These are phyloP conservation scores for Trissolcus basalis DNA, from an alignment of 1,140 invertebrate species.

Conservation along the genomic window DNA sequence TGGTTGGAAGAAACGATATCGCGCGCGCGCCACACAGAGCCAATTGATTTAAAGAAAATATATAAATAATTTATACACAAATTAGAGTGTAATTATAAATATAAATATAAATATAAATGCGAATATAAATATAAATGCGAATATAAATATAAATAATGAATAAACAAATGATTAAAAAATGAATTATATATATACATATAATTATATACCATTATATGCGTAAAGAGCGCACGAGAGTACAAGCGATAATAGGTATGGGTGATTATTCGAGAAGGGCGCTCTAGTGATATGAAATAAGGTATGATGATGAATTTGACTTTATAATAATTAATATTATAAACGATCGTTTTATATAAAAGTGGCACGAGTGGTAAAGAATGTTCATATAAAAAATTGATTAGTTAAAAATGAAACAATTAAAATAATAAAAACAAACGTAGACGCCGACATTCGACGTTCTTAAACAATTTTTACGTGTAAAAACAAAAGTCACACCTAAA, in stretches of 20 bases:
- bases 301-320: slow-evolving; percentile 58
- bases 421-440: slow-evolving; percentile 12
- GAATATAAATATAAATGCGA: slow-evolving; percentile 11
- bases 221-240: slow-evolving; percentile 45
- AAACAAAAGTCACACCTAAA: slow-evolving; percentile 62
- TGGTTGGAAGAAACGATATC: slow-evolving; percentile 28
- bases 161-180: no score
- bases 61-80: slow-evolving; percentile 55
- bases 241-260: slow-evolving; percentile 41
- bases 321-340: slow-evolving; percentile 63
- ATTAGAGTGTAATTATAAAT: slow-evolving; percentile 44
- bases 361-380: slow-evolving; percentile 63
- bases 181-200: slow-evolving; percentile 25
- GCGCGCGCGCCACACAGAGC: slow-evolving; percentile 11
- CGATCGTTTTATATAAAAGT: slow-evolving; percentile 65
- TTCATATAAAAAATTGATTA: slow-evolving; percentile 61
- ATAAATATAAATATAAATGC: slow-evolving; percentile 10
- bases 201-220: slow-evolving; percentile 36
- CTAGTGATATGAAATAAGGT: slow-evolving; percentile 53
- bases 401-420: slow-evolving; percentile 53
- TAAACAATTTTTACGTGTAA: slow-evolving; percentile 66
- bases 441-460: slow-evolving; percentile 54
- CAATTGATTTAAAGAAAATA: slow-evolving; percentile 43
- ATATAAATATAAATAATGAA: slow-evolving; percentile 12
- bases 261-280: slow-evolving; percentile 53